Base-by-base conservation (phyloP, 2,113 vertebrate genomes). In the Thryonomys swinderianus region DNA sequence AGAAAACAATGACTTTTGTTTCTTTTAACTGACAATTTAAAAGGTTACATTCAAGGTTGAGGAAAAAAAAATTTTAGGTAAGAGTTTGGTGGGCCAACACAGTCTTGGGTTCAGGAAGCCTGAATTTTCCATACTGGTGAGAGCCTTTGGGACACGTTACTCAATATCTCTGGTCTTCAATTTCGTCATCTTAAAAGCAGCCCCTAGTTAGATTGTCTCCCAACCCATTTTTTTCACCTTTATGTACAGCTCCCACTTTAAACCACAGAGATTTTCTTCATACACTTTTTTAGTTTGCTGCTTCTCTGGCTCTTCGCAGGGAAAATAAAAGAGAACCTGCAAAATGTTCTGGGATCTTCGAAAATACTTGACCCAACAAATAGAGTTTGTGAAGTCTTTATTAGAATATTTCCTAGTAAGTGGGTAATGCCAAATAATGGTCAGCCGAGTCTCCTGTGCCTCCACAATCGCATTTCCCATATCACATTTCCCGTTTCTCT, bases 371-470 rank as follows among this genome's bases (percentile, higher is more conserved):
- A 91, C 74, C 86, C 92, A 96, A 93, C 32, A 96, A 94, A 94
- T 88, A 85, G 14, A 51, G 73, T 69, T 94, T 93, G 57, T 61
- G 82, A 95, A 95, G 71, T 96, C 92, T 93, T 96, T 98, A 95
- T 96, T 97, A 92, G 94, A 71, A 27, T 89, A 84, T 90, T 76
- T 95, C 85, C 94, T 92, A 59, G 67, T 61, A 95, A 97, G 96
- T 91, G 18, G 57, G 88, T 94, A 42, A 92, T n/a, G n/a, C 80
- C 96, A 85, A 96, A 76, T 37, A 66, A 30, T 96, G 97, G 96
- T 84, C 97, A 97, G 96, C 78, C 92, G 94, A 30, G 85, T 90
- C 85, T 96, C 93, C 64, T 17, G 81, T 61, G 92, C 87, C 93
- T 85, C 95, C 93, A 48, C 67, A 93, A 73, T 80, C 84, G 18